phyloP scores from a whole-genome alignment of 35 echinoderm and acorn worm species.

The Apostichopus japonicus region DNA sequence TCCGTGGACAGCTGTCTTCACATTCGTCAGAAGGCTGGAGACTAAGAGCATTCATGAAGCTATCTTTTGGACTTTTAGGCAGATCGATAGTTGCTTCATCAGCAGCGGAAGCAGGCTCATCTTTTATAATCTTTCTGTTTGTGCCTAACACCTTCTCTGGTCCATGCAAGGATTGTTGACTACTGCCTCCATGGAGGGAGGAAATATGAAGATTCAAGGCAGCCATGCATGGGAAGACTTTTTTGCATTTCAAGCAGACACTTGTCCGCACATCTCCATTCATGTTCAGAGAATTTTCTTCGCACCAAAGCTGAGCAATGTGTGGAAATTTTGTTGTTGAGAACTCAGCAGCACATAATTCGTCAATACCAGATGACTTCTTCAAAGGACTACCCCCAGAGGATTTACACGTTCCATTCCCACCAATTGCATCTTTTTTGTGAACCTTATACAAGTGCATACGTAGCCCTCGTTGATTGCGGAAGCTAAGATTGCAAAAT shows the following conservation, averaged over 20 bases:
- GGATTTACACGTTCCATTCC: background rate
- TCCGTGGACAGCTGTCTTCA: background rate
- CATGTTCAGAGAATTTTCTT: slow-evolving; percentile 61
- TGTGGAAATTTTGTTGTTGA: slow-evolving; percentile 86
- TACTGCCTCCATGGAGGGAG: background rate
- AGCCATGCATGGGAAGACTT: slow-evolving; percentile 86
- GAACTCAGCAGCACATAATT: slow-evolving; percentile 84
- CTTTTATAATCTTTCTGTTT: background rate
- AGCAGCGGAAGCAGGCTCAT: background rate
- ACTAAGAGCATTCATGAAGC: slow-evolving; percentile 47
- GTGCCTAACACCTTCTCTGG: background rate
- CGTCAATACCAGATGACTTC: slow-evolving; percentile 66
- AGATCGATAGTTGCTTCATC: background rate
- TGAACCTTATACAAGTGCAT: slow-evolving; percentile 97
- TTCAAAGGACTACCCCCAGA: slow-evolving; percentile 12
- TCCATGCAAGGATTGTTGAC: slow-evolving; percentile 1
- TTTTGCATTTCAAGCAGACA: slow-evolving; percentile 64
- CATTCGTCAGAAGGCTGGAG: slow-evolving; percentile 28
- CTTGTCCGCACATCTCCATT: slow-evolving; percentile 4
- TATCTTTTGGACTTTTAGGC: slow-evolving; percentile 46
- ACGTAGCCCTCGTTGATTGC: slow-evolving; percentile 85
- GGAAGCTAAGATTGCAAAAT: slow-evolving; percentile 78
- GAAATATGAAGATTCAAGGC: slow-evolving; percentile 78
- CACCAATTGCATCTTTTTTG: slow-evolving; percentile 58
- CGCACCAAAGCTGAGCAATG: slow-evolving; percentile 89